Evolutionary conservation across 2,888 invertebrate genomes (phyloP).

Genomic region (Exocentrus adspersus): DNA sequence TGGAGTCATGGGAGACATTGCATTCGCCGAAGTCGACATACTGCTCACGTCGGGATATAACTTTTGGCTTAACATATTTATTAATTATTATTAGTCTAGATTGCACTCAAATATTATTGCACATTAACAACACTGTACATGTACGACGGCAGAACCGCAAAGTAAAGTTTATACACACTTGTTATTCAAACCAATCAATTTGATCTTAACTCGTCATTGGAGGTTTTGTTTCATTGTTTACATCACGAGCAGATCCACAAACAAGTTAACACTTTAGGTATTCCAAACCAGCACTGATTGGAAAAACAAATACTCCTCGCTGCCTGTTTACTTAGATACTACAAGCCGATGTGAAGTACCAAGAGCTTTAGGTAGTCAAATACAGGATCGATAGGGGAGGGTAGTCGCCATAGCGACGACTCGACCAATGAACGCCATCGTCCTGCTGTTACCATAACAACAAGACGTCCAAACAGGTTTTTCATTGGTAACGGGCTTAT

Average conservation of each 20-base stretch:
- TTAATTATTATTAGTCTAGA: slow-evolving; percentile 28
- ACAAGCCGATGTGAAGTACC: slow-evolving; percentile 66
- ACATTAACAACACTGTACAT: slow-evolving; percentile 27
- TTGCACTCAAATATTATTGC: slow-evolving; percentile 43
- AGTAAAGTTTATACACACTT: slow-evolving; percentile 37
- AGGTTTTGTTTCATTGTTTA: slow-evolving; percentile 66
- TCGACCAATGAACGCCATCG: slow-evolving; percentile 48
- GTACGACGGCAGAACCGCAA: slow-evolving; percentile 23
- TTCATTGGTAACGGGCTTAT: slow-evolving; percentile 46
- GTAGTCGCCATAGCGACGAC: slow-evolving; percentile 55
- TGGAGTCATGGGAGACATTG: slow-evolving; percentile 80
- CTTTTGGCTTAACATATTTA: slow-evolving; percentile 73
- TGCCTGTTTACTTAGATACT: slow-evolving; percentile 66
- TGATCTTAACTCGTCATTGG: slow-evolving; percentile 63
- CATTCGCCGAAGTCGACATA: slow-evolving; percentile 74
- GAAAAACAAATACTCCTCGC: slow-evolving; percentile 68
- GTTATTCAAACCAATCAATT: slow-evolving; percentile 57
- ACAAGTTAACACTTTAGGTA: slow-evolving; percentile 66
- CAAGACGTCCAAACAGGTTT: slow-evolving; percentile 42
- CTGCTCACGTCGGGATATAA: slow-evolving; percentile 77
- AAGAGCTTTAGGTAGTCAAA: slow-evolving; percentile 66
- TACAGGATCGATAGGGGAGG: slow-evolving; percentile 59
- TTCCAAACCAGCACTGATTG: slow-evolving; percentile 67
- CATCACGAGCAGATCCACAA: slow-evolving; percentile 65
- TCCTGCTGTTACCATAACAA: slow-evolving; percentile 52